Base-by-base conservation (phyloP, 37 sponge, comb jelly and placozoan genomes). In the Eunapius fragilis region DNA sequence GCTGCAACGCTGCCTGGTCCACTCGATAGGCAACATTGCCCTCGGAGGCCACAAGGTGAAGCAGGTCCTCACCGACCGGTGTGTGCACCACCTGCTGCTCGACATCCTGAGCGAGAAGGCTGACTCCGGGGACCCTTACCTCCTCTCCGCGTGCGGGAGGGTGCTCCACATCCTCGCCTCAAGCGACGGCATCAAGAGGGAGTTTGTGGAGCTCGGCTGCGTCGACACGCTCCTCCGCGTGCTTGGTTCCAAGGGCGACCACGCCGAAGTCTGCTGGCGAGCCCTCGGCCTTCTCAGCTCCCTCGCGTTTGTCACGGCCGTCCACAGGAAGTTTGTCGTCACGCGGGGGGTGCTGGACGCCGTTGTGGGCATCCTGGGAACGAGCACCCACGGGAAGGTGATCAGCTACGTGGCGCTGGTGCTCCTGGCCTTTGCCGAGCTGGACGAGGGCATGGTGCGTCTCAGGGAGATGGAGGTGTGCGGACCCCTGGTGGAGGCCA, bases 11-110 rank as follows among this genome's bases (percentile, higher is more conserved):
- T 27, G 70, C 31, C 34, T 86, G 28, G 70, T 94, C 24, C 95
- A 94, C 80, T 91, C 92, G 13, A 73, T 91, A 7, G 95, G 95
- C 31, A 94, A 94, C 83, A 86, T 94, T 22, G 91, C 95, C 49
- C 87, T 94, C 3, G 73, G 82, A 24, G 86, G 95, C 0, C 92
- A 91, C 35, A 31, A 85, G n/a, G 71, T 88, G 27, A 94, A 94
- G 38, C 84, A 86, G 78, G 84, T 69, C 2, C 78, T 94, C 2
- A 50, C 88, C 2, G 78, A 90, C 5, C 67, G 58, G 4, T 25
- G 80, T 0, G 37, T 91, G 45, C 85, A 91, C 73, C 37, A 76
- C 3, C 27, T 17, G 10, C 76, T 92, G 0, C 34, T 92, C 25
- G 25, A 58, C 33, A 78, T 82, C 25, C 89, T 91, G 22, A 30